Evolutionary conservation across 2,113 vertebrate genomes (phyloP), one percentile per base, ranked within the genome.

Genomic region (Semicossyphus pulcher): DNA sequence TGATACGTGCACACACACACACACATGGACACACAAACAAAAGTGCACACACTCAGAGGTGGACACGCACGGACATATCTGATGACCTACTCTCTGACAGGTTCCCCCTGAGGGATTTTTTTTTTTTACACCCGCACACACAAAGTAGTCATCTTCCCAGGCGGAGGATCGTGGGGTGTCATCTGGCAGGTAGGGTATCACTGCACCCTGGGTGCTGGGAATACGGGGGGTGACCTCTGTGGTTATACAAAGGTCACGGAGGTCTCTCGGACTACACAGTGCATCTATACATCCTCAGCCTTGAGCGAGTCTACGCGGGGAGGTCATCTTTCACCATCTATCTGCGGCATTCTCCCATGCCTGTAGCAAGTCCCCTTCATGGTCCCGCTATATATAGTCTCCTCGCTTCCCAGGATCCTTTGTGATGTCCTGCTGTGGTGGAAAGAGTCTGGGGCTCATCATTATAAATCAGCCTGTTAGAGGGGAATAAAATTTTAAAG

Each of bases 171-270:
- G 89, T 83, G 58, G 84, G 72, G 80, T 86, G 88, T 93, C 91
- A 90, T 90, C 92, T 92, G 93, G 93, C 76, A 94, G 92, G 91
- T 91, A 86, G 89, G 86, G 88, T 91, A 83, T 85, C 89, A 53
- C 51, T 34, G 72, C 88, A 90, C 85, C 76, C 85, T 83, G 89
- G 84, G 91, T 93, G 86, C 49, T 37, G 44, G 71, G 72, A 75
- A 82, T 45, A 64, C 42, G 77, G 92, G 94, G 92, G 93, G 93
- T 92, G 94, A 95, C 94, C 94, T 93, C 81, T 86, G 83, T 89
- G 91, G 85, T 83, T 78, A 71, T 74, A 62, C 26, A 44, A 72
- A 88, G 92, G 92, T 93, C 91, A 84, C 18, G 16, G 74, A 81
- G 86, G 75, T 81, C 82, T 58, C 42, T 75, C 10, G 18, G 76